A percentile compares a stretch with the other conserved stretches of the same genome.
Evolutionary conservation across 2,113 vertebrate genomes (phyloP).

Genomic region (Cyprinodon tularosa): DNA sequence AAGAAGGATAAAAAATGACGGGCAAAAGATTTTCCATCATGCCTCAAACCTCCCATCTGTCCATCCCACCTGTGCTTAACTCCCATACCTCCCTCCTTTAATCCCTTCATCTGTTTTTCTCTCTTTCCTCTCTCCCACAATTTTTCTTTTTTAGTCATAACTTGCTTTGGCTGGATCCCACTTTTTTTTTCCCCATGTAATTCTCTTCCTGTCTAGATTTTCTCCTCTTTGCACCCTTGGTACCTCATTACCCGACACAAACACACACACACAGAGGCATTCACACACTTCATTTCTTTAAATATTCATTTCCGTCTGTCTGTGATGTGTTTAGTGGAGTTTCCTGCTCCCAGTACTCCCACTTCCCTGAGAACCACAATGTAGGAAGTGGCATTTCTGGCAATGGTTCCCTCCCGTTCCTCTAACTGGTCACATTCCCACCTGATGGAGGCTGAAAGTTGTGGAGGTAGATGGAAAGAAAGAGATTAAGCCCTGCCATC

Average conservation of each 20-base stretch:
- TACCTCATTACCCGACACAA: conserved; percentile 46
- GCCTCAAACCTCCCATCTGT: conserved; percentile 53
- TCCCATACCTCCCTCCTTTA: conserved; percentile 58
- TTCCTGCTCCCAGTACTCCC: conserved; percentile 74
- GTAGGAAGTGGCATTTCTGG: conserved; percentile 72
- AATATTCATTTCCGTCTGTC: conserved; percentile 75
- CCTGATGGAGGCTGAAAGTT: conserved; percentile 24
- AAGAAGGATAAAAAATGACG: conserved; percentile 43
- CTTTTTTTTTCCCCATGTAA: conserved; percentile 38
- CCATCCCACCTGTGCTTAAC: conserved; percentile 76
- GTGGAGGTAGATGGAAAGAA: conserved; percentile 23
- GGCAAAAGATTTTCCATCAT: conserved; percentile 73
- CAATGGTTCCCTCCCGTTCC: conserved; percentile 50
- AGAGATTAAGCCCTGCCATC: conserved; percentile 27
- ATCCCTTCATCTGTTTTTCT: conserved; percentile 76
- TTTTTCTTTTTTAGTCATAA: conserved; percentile 55
- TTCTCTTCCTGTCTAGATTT: conserved; percentile 33
- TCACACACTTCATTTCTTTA: conserved; percentile 65
- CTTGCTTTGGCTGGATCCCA: conserved; percentile 50
- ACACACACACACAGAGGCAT: conserved; percentile 6
- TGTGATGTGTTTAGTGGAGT: conserved; percentile 70
- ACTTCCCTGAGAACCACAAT: conserved; percentile 76
- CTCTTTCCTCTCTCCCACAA: conserved; percentile 47
- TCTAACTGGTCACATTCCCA: conserved; percentile 50
- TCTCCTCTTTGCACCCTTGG: conserved; percentile 40